Evolutionary conservation across 2,113 vertebrate species (phyloP).

Genomic region (Gopherus evgoodei): DNA sequence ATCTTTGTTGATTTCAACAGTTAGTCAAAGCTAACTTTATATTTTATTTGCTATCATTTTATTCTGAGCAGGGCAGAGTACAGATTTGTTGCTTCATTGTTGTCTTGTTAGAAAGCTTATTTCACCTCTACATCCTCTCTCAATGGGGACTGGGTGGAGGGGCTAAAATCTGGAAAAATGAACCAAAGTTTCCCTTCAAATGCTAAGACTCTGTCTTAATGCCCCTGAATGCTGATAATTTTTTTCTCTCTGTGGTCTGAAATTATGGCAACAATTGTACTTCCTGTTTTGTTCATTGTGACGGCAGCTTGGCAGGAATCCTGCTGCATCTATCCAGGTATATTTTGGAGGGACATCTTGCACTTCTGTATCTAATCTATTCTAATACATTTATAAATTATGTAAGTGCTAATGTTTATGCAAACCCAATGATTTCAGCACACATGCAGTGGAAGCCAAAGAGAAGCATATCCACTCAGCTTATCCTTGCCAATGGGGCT

Average conservation of each 20-base stretch:
- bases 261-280: slow-evolving; percentile 12
- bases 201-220: slow-evolving; percentile 6
- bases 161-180: slow-evolving; percentile 10
- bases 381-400: not conserved
- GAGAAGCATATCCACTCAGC: not conserved
- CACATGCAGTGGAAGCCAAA: not conserved
- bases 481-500: not conserved
- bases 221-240: not conserved
- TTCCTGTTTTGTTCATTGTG: not conserved
- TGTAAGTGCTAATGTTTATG: slow-evolving; percentile 3
- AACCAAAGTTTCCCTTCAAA: slow-evolving; percentile 11
- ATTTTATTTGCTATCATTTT: not conserved
- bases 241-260: slow-evolving; percentile 10
- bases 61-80: slow-evolving; percentile 9
- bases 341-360: not conserved
- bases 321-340: not conserved
- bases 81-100: not conserved
- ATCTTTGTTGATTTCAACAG: not conserved
- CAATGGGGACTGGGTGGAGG: not conserved
- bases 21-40: not conserved
- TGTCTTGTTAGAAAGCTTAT: not conserved
- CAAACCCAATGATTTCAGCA: not conserved
- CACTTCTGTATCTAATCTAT: not conserved
- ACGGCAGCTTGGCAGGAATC: not conserved
- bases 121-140: not conserved